Evolutionary conservation across 2,888 invertebrate genomes (phyloP), one percentile per base, ranked within the genome.

Genomic region (Linnaemya vulpina): DNA sequence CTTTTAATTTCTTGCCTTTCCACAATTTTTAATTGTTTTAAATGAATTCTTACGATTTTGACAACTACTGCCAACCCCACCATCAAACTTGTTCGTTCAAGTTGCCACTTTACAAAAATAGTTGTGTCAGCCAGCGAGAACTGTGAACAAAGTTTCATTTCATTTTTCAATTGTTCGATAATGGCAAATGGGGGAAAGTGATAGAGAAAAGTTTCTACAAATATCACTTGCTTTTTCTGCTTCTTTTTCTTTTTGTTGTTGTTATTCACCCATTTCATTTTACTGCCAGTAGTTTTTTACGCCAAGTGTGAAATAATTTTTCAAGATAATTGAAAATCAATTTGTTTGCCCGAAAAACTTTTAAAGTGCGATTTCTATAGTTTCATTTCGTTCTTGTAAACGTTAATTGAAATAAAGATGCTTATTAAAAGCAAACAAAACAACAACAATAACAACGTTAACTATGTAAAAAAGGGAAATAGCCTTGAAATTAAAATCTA

Each of bases 271-370:
- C 25, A 60, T 25, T 51, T 46, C 53, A 20, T 71, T n/a, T 20
- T 20, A 30, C 51, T 63, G 15, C 25, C 1, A 17, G 7, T 5
- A 8, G 30, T 35, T 55, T 51, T 49, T 49, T 1, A 49, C 15
- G 13, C n/a, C 75, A 67, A 82, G 82, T 82, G 75, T 73, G 78
- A 82, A 85, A 55, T 82, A 85, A 85, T 85, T 85, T 82, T 79
- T 85, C 82, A 75, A 82, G 85, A 85, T 82, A 85, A 85, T 85
- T 85, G 85, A 85, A 85, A 85, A 85, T 85, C 85, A 82, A 85
- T 85, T 85, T 84, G 80, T 84, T 84, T 84, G 76, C 84, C 38
- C 68, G 62, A 80, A 77, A 81, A 82, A 81, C 63, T 85, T 74
- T 77, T 78, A 62, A 58, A 63, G 70, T 70, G 63, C 55, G 20